phyloP scores from a whole-genome alignment of 2,888 invertebrate genomes.

The Oithona nana region DNA sequence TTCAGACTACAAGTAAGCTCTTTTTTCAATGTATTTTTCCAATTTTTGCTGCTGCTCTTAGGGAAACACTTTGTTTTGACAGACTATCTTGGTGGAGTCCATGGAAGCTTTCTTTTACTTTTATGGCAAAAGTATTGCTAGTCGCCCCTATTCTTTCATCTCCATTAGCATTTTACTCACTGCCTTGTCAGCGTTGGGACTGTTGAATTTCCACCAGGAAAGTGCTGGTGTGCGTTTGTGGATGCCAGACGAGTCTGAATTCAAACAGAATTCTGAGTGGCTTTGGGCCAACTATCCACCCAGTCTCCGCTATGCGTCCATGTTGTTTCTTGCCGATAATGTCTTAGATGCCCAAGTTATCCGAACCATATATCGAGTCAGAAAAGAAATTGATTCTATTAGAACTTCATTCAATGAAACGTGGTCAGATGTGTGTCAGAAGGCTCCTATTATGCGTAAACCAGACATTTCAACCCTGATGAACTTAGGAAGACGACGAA shows the following conservation, averaged over 20 bases:
- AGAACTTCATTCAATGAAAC: neutral
- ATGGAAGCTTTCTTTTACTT: too few relatives aligned
- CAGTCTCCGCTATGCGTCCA: constrained; percentile 40
- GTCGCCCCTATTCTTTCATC: too few relatives aligned
- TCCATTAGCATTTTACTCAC: too few relatives aligned
- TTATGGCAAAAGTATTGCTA: too few relatives aligned
- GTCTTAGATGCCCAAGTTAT: too few relatives aligned
- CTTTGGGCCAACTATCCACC: constrained; percentile 44
- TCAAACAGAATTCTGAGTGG: constrained; percentile 48
- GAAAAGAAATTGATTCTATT: neutral
- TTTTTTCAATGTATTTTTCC: too few relatives aligned
- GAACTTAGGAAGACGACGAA: too few relatives aligned
- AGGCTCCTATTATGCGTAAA: too few relatives aligned
- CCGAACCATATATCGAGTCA: neutral
- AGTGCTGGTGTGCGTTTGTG: constrained; percentile 37
- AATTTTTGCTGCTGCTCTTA: too few relatives aligned
- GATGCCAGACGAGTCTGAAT: constrained; percentile 50
- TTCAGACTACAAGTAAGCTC: too few relatives aligned
- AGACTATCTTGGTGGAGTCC: too few relatives aligned
- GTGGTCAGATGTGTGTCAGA: neutral
- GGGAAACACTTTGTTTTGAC: too few relatives aligned
- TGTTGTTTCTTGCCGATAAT: constrained; percentile 43
- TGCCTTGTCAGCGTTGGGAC: constrained; percentile 17
- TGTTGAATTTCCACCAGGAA: constrained; percentile 20
- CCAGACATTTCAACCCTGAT: neutral